Evolutionary conservation across 1,140 invertebrate species (phyloP).

Genomic region (Ceratosolen solmsi): DNA sequence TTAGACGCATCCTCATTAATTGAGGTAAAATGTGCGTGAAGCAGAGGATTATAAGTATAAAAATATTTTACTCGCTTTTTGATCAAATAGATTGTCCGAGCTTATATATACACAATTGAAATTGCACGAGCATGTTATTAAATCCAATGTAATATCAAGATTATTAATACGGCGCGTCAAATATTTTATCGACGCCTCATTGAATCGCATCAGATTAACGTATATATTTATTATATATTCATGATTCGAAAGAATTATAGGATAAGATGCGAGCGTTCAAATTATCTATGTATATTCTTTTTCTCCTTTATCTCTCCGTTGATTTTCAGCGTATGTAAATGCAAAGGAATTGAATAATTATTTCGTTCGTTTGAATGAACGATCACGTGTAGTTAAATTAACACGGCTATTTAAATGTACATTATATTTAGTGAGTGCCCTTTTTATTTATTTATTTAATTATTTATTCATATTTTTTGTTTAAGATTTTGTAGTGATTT

Average conservation of each 20-base stretch:
- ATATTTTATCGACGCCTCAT: constrained; percentile 41
- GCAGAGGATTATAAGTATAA: not conserved
- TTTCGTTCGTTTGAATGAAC: constrained; percentile 38
- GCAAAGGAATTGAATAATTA: constrained; percentile 55
- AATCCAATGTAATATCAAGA: constrained; percentile 46
- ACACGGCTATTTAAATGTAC: constrained; percentile 36
- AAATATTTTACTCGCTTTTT: not conserved
- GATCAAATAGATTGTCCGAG: not conserved
- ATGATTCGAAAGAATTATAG: constrained; percentile 21
- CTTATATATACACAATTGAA: constrained; percentile 27
- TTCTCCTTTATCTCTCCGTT: constrained; percentile 3
- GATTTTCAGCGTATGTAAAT: constrained; percentile 42
- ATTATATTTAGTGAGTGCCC: not conserved
- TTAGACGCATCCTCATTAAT: not conserved
- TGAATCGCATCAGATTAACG: constrained; percentile 42
- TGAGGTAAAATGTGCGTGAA: not conserved
- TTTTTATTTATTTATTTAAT: not conserved
- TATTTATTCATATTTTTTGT: too few relatives aligned
- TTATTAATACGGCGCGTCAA: constrained; percentile 54
- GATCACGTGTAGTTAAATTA: constrained; percentile 48
- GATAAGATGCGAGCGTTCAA: not conserved
- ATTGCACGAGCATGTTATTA: constrained; percentile 25
- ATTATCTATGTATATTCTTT: constrained; percentile 17
- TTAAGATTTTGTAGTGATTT: not conserved
- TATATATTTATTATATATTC: constrained; percentile 35